Base-by-base conservation (phyloP, 2,797 vertebrate species). In the Sebastiscus albofasciatus region DNA sequence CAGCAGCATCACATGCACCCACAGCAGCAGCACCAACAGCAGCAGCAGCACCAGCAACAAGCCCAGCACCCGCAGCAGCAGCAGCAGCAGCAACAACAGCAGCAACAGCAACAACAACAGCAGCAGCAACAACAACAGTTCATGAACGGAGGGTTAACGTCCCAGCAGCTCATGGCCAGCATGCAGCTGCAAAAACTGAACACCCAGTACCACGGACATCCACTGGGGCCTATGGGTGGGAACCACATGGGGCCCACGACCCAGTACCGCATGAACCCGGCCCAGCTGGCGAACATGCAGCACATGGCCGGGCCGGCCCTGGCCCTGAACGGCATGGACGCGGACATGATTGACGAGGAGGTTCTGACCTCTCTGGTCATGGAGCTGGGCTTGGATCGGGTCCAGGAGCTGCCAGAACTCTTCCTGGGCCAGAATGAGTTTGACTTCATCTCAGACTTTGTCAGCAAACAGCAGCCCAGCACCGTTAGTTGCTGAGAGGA, bases 401-500 rank as follows among this genome's bases (percentile, higher is more conserved):
- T 98, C 93, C 97, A 98, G 88, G 98, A 99, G 95, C 95, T 99
- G 87, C 98, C 98, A 0, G 98, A 98, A 95, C 97, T 99, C 71
- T 99, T 97, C 91, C 93, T 99, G 91, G 98, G 97, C 91, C 98
- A 99, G 93, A 99, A 99, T 29, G 98, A 99, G 94, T 98, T 99
- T 80, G 98, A 99, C 94, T 99, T 98, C 88, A 96, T 99, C 90
- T 97, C 97, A 64, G 98, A 99, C 96, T 98, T 99, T 94, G 98
- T 98, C 80, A 97, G 94, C 92, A 98, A 98, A 95, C 98, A 98
- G 89, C 97, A 98, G 75, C 96, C 97, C 14, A 98, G 98, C 90
- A 97, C 98, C 0, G 97, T 99, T 65, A 99, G 97, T 77, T 99
- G 98, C 92, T 99, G 96, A 97, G 92, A 87, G 81, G 88, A 91